These are phyloP conservation scores for Phyllostomus discolor DNA, from an alignment of 2,113 vertebrate genomes.

Conservation along the genomic window DNA sequence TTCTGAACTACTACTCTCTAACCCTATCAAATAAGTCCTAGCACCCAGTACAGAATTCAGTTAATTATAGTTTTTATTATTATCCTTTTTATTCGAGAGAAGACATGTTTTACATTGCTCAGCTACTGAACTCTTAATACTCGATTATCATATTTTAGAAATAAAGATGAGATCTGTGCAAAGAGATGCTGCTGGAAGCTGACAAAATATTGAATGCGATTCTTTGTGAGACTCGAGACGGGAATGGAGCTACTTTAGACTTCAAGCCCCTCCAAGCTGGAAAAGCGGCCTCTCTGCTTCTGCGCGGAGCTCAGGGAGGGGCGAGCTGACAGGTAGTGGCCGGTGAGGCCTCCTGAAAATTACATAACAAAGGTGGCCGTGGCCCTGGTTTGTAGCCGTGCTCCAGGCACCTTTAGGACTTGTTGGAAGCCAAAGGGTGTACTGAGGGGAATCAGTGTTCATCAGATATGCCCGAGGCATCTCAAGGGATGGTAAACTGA, in stretches of 20 bases:
- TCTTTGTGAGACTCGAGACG: background rate
- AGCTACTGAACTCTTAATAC: background rate
- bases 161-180: background rate
- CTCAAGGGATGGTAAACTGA: background rate
- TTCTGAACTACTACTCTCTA: background rate
- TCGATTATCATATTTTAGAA: slow-evolving; percentile 23
- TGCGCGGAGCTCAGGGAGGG: background rate
- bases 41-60: background rate
- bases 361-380: accelerated
- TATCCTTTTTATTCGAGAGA: background rate
- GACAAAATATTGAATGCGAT: background rate
- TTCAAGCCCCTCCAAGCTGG: background rate
- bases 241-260: background rate
- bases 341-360: background rate
- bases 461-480: background rate
- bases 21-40: background rate
- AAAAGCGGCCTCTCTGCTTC: background rate
- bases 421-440: background rate
- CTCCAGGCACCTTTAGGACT: background rate
- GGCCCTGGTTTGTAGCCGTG: background rate
- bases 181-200: background rate
- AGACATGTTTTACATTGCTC: background rate
- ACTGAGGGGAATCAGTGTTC: background rate
- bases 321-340: background rate
- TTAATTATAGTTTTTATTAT: background rate